These are phyloP conservation scores for Heliothis virescens DNA, from an alignment of 1,140 invertebrate genomes.

Conservation along the genomic window DNA sequence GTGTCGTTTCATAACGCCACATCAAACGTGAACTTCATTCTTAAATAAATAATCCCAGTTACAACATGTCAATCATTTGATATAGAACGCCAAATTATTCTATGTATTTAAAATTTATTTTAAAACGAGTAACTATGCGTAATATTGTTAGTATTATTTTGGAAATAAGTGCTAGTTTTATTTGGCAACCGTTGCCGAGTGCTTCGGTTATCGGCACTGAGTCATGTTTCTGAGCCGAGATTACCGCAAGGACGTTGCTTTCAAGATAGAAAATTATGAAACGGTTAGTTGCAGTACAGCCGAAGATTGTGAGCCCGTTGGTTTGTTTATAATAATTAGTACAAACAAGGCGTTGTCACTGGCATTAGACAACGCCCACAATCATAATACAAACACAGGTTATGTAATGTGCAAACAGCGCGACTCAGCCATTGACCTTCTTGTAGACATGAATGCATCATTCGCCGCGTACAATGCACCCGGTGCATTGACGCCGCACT, in stretches of 20 bases:
- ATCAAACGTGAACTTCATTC: conserved; percentile 42
- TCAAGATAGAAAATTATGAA: conserved; percentile 58
- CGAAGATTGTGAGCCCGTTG: conserved; percentile 36
- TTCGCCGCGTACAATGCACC: conserved; percentile 77
- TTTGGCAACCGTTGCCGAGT: conserved; percentile 72
- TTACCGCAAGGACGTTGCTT: conserved; percentile 75
- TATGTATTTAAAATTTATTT: conserved; percentile 28
- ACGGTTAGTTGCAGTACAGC: conserved; percentile 34
- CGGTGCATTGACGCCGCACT: conserved; percentile 74
- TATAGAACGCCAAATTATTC: conserved; percentile 9
- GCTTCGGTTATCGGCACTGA: conserved; percentile 65
- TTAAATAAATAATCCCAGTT: conserved; percentile 34
- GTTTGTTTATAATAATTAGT: conserved; percentile 27
- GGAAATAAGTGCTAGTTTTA: conserved; percentile 67
- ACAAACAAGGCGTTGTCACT: conserved; percentile 54
- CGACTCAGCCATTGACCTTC: conserved; percentile 81
- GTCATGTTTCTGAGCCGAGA: conserved; percentile 72
- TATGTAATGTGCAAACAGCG: conserved; percentile 79
- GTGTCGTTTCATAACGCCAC: conserved; percentile 16
- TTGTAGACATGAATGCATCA: conserved; percentile 81
- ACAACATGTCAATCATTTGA: conserved; percentile 23
- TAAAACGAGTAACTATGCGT: conserved; percentile 40
- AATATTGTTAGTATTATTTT: conserved; percentile 63
- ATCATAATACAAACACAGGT: conserved; percentile 73
- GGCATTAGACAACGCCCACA: conserved; percentile 63